Evolutionary conservation across 2,888 invertebrate species (phyloP), one percentile per base, ranked within the genome.

Genomic region (Drosophila peninsularis): DNA sequence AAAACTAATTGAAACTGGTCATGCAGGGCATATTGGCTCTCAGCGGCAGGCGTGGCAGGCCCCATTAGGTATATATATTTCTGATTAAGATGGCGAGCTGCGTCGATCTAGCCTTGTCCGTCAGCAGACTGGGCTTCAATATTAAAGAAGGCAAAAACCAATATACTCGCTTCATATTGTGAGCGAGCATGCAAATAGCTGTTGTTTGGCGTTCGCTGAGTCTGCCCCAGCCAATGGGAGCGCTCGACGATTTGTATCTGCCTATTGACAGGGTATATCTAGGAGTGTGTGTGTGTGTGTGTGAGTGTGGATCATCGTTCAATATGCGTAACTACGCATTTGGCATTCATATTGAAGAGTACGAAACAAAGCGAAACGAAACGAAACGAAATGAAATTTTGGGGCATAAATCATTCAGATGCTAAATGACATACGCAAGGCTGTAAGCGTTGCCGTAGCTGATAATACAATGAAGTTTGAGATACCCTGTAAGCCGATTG

Each of bases 251-350:
- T 78, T 80, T 78, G 36, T 44, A 74, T 68, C 74, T 68, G 70
- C 56, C 54, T 75, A 78, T 80, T 78, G 81, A 80, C 79, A 80
- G 49, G 49, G 49, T 61, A 34, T 67, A 17, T 7, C 17, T 30
- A 17, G 21, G 55, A 13, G 32, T 41, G 57, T 52, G 36, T 34
- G 62, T 17, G 27, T 44, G 36, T 61, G 34, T 21, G 47, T 7
- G 53, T 44, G 61, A 32, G 45, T 13, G 66, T 30, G 41, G 45
- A 19, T 57, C 56, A 66, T 62, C 78, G 60, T 62, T 67, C 69
- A 68, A 63, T 44, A 65, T 68, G 84, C 84, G 74, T 88, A 83
- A 73, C 85, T 84, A 87, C 85, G 85, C 85, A 84, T 90, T 90
- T 80, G 78, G 63, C 78, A 71, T 78, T 75, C 71, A 71, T 61